A percentile compares a stretch with the other conserved stretches of the same genome.
Evolutionary conservation across 2,113 vertebrate species (phyloP).

Genomic region (Epinephelus cyanopodus): DNA sequence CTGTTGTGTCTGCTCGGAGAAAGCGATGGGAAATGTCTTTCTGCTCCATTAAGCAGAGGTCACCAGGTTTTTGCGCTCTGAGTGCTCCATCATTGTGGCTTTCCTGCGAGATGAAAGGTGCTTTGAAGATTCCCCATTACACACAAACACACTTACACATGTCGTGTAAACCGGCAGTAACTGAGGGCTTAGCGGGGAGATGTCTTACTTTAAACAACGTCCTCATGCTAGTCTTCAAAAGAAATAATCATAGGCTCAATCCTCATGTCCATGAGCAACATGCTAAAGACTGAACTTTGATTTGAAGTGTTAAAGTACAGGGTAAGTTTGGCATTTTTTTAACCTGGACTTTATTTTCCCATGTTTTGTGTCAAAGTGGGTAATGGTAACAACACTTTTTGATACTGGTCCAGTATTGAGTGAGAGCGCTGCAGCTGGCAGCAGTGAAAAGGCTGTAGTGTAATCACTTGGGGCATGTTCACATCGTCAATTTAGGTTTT

Average conservation of each 20-base stretch:
- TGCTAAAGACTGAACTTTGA: background rate
- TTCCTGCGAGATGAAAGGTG: slow-evolving; percentile 71
- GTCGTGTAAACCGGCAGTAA: slow-evolving; percentile 5
- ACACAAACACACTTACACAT: slow-evolving; percentile 36
- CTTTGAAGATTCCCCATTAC: slow-evolving; percentile 64
- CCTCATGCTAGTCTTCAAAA: background rate
- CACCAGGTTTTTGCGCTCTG: slow-evolving; percentile 59
- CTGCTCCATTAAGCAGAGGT: slow-evolving; percentile 77
- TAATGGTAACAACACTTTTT: too few species aligned
- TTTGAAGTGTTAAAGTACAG: slow-evolving; percentile 6
- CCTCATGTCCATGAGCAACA: background rate
- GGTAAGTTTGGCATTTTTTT: too few species aligned
- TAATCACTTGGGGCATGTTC: too few species aligned
- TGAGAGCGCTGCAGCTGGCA: too few species aligned
- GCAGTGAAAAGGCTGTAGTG: too few species aligned
- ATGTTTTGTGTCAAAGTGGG: too few species aligned
- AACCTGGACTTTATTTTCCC: too few species aligned
- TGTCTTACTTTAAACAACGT: slow-evolving; percentile 3
- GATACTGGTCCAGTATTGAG: too few species aligned
- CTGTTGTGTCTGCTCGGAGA: slow-evolving; percentile 55
- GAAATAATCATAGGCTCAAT: background rate
- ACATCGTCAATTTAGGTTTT: too few species aligned
- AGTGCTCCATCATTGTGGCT: slow-evolving; percentile 76
- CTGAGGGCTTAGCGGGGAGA: background rate
- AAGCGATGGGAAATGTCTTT: slow-evolving; percentile 75